Percentiles rank a stretch among this genome's conserved stretches.
Evolutionary conservation across 2,113 vertebrate genomes (phyloP).

Genomic region (Tachycineta bicolor): DNA sequence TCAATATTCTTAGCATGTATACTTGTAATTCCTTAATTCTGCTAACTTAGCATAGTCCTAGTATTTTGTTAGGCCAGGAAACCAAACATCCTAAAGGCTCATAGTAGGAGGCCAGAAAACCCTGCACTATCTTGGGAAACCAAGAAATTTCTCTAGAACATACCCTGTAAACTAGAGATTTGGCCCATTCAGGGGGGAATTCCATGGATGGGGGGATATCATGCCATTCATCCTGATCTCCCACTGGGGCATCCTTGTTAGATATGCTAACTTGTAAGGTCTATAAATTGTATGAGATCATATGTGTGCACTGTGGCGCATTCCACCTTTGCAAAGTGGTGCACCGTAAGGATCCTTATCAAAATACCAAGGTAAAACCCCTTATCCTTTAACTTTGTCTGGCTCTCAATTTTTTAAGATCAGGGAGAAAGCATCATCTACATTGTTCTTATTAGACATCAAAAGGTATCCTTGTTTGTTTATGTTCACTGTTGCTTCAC

Average conservation of each 20-base stretch:
- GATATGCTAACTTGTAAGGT: neutral
- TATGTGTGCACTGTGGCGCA: fast-evolving
- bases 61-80: neutral
- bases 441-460: neutral
- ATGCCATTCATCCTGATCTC: neutral
- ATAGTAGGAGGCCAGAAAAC: neutral
- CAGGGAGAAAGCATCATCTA: neutral
- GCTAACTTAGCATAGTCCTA: neutral
- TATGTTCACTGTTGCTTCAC: neutral
- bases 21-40: neutral
- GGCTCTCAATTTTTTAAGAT: neutral
- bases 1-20: neutral
- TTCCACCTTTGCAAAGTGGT: no score
- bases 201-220: neutral
- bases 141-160: neutral
- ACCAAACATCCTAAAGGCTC: neutral
- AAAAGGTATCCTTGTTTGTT: neutral
- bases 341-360: no score
- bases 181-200: neutral
- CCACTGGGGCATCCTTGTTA: neutral
- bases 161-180: neutral
- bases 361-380: neutral
- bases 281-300: fast-evolving
- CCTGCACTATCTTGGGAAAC: neutral
- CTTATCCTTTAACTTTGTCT: neutral